Conservation (phyloP, 2,888 invertebrate species). For the Cheilosia scutellata region DNA sequence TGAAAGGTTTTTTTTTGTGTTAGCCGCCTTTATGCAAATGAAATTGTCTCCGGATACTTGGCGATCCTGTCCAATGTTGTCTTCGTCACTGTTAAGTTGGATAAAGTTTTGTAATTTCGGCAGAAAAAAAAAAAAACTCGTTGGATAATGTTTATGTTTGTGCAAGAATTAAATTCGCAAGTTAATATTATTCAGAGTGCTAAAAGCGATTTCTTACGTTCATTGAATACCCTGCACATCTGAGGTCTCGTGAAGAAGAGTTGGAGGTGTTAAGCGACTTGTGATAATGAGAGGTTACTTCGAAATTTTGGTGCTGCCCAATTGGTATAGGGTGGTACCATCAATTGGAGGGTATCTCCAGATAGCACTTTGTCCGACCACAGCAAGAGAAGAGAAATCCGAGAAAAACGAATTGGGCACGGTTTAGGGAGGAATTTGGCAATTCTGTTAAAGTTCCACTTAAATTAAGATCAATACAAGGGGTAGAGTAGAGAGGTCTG, state of each 20-base stretch:
- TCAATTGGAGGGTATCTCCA: no score
- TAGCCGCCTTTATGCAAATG: slow-evolving; percentile 71
- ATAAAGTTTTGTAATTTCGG: slow-evolving; percentile 70
- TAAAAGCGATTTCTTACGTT: slow-evolving; percentile 54
- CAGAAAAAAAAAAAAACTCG: slow-evolving; percentile 35
- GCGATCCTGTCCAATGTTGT: slow-evolving; percentile 31
- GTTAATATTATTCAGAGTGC: slow-evolving; percentile 71
- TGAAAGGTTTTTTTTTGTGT: slow-evolving; percentile 57
- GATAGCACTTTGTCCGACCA: no score
- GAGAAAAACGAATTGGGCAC: no score
- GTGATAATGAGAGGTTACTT: neutral
- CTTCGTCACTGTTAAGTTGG: slow-evolving; percentile 36
- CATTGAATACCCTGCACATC: slow-evolving; percentile 56
- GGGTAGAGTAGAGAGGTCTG: no score
- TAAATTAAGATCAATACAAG: no score
- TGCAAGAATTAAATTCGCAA: slow-evolving; percentile 68
- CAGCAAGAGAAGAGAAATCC: no score
- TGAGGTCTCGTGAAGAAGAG: slow-evolving; percentile 31
- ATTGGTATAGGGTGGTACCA: no score
- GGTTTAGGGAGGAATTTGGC: no score
- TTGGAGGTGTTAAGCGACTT: slow-evolving; percentile 49
- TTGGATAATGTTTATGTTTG: slow-evolving; percentile 67
- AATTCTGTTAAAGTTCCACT: no score
- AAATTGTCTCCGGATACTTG: slow-evolving; percentile 72
- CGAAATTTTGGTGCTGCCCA: neutral